These are phyloP conservation scores for Caenorhabditis latens DNA, from an alignment of 1,140 invertebrate genomes.

Conservation along the genomic window DNA sequence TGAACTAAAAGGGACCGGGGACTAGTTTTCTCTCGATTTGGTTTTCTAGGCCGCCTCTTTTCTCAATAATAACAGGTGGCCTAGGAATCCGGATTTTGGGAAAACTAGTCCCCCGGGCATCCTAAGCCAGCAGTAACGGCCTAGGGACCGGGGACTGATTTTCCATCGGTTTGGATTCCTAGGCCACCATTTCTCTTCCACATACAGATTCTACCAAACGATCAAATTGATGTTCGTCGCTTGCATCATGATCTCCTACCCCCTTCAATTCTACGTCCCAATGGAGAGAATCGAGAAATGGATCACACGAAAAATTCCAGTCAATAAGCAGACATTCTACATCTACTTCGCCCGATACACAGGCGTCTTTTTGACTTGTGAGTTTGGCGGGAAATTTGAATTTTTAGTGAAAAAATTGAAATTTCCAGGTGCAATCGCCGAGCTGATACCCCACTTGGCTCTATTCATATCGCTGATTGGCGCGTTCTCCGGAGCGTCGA, in stretches of 20 bases:
- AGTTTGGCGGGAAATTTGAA: constrained; percentile 17
- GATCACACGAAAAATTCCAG: constrained; percentile 71
- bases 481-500: constrained; percentile 73
- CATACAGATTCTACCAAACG: constrained; percentile 72
- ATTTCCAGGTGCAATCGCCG: constrained; percentile 70
- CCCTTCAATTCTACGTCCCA: constrained; percentile 75
- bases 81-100: too few species aligned
- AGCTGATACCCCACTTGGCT: constrained; percentile 75
- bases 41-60: too few species aligned
- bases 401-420: constrained; percentile 24
- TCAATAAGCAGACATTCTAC: constrained; percentile 68
- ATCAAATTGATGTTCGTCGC: constrained; percentile 76
- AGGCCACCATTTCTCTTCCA: background rate
- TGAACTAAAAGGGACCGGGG: too few species aligned
- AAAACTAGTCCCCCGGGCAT: too few species aligned
- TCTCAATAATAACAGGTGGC: too few species aligned
- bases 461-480: constrained; percentile 77
- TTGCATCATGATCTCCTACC: constrained; percentile 75
- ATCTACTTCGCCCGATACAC: constrained; percentile 71
- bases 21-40: too few species aligned
- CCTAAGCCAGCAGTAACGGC: too few species aligned
- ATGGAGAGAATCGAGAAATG: constrained; percentile 77
- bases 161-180: too few species aligned
- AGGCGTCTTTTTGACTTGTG: constrained; percentile 72
- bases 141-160: too few species aligned